Evolutionary conservation across 2,888 invertebrate genomes (phyloP), one percentile per base, ranked within the genome.

Genomic region (Troides aeacus): DNA sequence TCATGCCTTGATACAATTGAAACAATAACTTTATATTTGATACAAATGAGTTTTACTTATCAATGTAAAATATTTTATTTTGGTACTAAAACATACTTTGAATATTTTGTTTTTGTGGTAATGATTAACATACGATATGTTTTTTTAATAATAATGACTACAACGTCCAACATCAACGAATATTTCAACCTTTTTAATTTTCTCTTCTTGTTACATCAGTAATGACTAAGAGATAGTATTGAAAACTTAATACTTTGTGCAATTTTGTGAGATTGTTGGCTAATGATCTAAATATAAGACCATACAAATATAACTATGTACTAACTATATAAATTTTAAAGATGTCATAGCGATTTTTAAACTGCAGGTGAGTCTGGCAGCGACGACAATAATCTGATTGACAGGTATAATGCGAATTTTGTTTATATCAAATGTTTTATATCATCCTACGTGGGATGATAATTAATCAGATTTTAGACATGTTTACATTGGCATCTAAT

Each of bases 401-500:
- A 65, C 65, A 59, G 65, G 42, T 65, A 39, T 57, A 65, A 65
- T 65, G 42, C 58, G 23, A 21, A n/a, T 42, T 46, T 65, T 59
- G 58, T 18, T 8, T 64, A 46, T 50, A 39, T 64, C 57, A 21
- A 42, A 64, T 59, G 46, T 10, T 46, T 65, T 12, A 24, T 21
- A 21, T 21, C 21, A 21, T 21, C 21, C 21, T 21, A 21, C n/a
- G 58, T 58, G 59, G 36, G 10, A 7, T 56, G 24, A 23, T 42
- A 42, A 46, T 59, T 65, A 65, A 65, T 59, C 24, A 59, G 30
- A 30, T 30, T 30, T 30, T 30, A 30, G 30, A 30, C 58, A n/a
- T 46, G 24, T 59, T 65, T 59, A 58, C 1, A 58, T 46, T 58
- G 56, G 36, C 23, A 57, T 39, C 50, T 50, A 50, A 2, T 46